A percentile compares a stretch with the other conserved stretches of the same genome.
phyloP scores from a whole-genome alignment of 2,888 invertebrate species.

The Mantis religiosa region DNA sequence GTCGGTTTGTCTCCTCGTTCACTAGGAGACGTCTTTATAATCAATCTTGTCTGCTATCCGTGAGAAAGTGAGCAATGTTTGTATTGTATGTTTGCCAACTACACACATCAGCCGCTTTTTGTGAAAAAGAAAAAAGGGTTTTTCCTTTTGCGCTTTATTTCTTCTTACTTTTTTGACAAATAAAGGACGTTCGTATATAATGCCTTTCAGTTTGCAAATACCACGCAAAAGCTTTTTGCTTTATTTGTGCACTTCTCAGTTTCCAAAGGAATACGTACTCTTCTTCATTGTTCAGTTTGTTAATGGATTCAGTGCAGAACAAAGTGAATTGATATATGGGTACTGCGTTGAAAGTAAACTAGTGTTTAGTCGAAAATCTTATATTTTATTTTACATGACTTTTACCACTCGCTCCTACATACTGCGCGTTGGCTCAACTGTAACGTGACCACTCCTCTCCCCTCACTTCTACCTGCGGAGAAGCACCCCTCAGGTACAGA shows the following conservation, averaged over 20 bases:
- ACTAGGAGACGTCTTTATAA: background rate
- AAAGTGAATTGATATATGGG: background rate
- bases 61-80: background rate
- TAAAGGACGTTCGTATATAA: background rate
- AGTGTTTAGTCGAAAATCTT: too few relatives aligned
- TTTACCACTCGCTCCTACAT: too few relatives aligned
- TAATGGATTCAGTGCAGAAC: background rate
- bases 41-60: background rate
- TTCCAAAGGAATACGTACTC: background rate
- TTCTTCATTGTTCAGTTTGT: background rate
- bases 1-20: background rate
- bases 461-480: too few relatives aligned
- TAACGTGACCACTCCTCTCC: too few relatives aligned
- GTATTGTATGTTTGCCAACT: background rate
- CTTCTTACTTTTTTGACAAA: too few relatives aligned
- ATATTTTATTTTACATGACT: too few relatives aligned
- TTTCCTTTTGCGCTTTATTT: background rate
- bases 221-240: background rate
- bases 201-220: background rate
- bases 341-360: too few relatives aligned
- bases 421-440: too few relatives aligned
- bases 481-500: too few relatives aligned
- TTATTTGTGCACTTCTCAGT: background rate
- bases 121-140: background rate
- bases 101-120: background rate